Conservation (phyloP, 1,140 invertebrate genomes). For the Macrocentrus cingulum region DNA sequence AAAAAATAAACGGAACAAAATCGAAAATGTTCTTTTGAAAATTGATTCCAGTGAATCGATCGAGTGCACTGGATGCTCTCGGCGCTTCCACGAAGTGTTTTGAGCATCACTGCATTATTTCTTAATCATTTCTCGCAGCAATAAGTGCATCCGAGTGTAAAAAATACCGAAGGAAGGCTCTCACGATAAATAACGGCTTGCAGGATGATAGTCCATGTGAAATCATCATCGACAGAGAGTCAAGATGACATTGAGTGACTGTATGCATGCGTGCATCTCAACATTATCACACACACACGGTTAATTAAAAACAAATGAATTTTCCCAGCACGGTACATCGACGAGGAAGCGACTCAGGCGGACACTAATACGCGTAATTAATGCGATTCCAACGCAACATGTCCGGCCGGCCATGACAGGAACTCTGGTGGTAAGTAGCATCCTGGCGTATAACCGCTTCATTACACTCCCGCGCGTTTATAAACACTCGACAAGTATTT, state of each 20-base stretch:
- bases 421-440: constrained; percentile 22
- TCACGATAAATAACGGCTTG: neutral
- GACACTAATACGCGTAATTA: constrained; percentile 45
- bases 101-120: no score
- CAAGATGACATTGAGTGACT: neutral
- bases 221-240: neutral
- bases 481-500: constrained; percentile 10
- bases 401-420: constrained; percentile 32
- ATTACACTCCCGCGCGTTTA: constrained; percentile 27
- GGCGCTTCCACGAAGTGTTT: no score
- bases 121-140: no score
- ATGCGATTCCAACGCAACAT: constrained; percentile 40
- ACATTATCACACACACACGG: no score
- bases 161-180: neutral
- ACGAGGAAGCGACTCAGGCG: constrained; percentile 7
- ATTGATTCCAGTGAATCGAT: no score
- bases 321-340: constrained; percentile 8
- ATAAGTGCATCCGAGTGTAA: neutral
- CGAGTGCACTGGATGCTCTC: no score
- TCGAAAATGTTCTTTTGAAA: no score
- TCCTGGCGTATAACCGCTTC: constrained; percentile 33
- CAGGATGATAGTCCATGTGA: neutral
- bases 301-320: constrained; percentile 15
- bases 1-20: no score
- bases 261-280: neutral